Evolutionary conservation across 2,888 invertebrate species (phyloP).

Genomic region (Trichogramma evanescens): DNA sequence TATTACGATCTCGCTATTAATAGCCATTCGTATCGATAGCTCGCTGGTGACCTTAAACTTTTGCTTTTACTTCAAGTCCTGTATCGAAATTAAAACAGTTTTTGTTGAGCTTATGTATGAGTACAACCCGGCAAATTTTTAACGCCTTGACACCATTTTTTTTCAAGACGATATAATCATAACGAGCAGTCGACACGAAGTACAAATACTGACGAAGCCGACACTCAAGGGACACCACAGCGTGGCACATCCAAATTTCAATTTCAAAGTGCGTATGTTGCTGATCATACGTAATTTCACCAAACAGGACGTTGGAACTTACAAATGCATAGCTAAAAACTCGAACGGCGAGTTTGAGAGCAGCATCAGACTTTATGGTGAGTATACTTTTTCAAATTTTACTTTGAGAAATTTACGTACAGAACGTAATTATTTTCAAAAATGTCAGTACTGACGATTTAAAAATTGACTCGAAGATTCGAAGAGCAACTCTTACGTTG

Average conservation of each 20-base stretch:
- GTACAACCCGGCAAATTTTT: background rate
- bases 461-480: too few species aligned
- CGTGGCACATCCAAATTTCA: slow-evolving; percentile 45
- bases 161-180: slow-evolving; percentile 16
- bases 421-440: too few species aligned
- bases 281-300: slow-evolving; percentile 70
- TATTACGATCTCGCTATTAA: background rate
- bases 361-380: slow-evolving; percentile 80
- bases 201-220: slow-evolving; percentile 10
- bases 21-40: too few species aligned
- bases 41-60: too few species aligned
- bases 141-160: background rate
- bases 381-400: slow-evolving; percentile 37
- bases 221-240: slow-evolving; percentile 5
- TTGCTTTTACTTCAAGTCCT: too few species aligned
- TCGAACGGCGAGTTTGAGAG: slow-evolving; percentile 78
- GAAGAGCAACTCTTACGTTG: too few species aligned
- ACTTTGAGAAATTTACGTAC: background rate
- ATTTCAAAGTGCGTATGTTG: slow-evolving; percentile 77
- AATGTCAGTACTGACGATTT: too few species aligned
- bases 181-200: slow-evolving; percentile 16
- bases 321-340: slow-evolving; percentile 68
- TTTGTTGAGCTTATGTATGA: too few species aligned
- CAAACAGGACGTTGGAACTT: slow-evolving; percentile 70
- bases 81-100: too few species aligned